phyloP scores from a whole-genome alignment of 1,140 invertebrate genomes.

The Rhynchophorus ferrugineus region DNA sequence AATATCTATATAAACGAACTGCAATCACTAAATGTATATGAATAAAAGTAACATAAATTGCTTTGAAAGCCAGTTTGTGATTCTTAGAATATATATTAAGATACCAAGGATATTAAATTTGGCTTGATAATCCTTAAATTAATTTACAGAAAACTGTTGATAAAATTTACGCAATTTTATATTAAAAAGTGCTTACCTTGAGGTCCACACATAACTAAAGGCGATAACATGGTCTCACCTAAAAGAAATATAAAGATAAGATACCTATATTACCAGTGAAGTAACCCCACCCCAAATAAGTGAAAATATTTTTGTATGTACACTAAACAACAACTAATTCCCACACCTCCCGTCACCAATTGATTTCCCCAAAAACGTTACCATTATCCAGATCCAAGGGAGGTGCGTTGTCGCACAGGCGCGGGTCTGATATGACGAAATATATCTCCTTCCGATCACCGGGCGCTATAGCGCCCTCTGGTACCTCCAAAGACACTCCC shows the following conservation, averaged over 20 bases:
- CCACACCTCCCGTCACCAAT: neutral
- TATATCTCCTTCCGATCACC: slow-evolving; percentile 85
- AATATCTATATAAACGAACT: no score
- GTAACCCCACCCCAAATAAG: no score
- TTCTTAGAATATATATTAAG: no score
- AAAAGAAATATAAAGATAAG: slow-evolving; percentile 31
- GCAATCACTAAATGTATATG: no score
- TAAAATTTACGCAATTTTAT: no score
- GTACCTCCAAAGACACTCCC: slow-evolving; percentile 83
- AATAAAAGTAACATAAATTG: no score
- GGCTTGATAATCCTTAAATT: no score
- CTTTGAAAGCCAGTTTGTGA: no score
- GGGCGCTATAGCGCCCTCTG: slow-evolving; percentile 73
- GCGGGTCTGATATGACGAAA: slow-evolving; percentile 80
- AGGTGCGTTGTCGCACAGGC: slow-evolving; percentile 63
- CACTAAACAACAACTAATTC: slow-evolving; percentile 31
- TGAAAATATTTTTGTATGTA: slow-evolving; percentile 30
- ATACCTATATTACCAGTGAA: neutral
- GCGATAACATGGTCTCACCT: slow-evolving; percentile 89
- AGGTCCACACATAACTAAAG: slow-evolving; percentile 91
- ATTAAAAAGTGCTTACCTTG: slow-evolving; percentile 56
- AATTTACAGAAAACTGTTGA: no score
- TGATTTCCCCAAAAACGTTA: slow-evolving; percentile 40
- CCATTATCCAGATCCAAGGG: slow-evolving; percentile 83
- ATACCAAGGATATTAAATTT: no score